Percentiles rank a stretch among this genome's conserved stretches.
Evolutionary conservation across 2,113 vertebrate genomes (phyloP).

Genomic region (Gorsachius goisagi): DNA sequence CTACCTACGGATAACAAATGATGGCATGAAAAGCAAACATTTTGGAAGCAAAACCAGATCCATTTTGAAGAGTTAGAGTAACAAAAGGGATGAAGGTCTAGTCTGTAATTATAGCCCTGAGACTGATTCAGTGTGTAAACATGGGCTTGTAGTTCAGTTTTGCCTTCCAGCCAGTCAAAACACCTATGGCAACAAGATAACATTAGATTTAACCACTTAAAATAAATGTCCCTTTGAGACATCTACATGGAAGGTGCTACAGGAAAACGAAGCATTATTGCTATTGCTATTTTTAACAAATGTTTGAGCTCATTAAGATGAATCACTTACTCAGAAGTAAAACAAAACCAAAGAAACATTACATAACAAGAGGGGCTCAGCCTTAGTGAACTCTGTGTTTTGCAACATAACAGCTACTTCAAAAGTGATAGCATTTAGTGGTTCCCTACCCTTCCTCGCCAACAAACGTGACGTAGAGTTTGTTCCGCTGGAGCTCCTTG

Average conservation of each 20-base stretch:
- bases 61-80: not conserved
- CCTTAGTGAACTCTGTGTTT: not conserved
- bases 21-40: not conserved
- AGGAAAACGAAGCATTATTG: not conserved
- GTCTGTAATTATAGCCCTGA: not conserved
- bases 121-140: not conserved
- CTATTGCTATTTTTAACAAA: not conserved
- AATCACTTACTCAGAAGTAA: not conserved
- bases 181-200: not conserved
- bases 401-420: not conserved
- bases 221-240: not conserved
- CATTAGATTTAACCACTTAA: not conserved
- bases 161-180: not conserved
- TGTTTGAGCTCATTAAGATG: not conserved
- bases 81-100: not conserved
- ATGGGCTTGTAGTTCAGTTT: not conserved
- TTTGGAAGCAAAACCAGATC: not conserved
- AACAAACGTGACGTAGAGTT: constrained; percentile 94
- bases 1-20: not conserved
- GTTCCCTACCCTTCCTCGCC: constrained; percentile 93
- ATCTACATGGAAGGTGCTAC: not conserved
- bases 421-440: not conserved
- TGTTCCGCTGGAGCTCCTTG: constrained; percentile 97
- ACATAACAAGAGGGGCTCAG: not conserved
- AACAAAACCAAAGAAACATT: not conserved